Evolutionary conservation across 1,140 invertebrate genomes (phyloP).

Genomic region (Drosophila athabasca): DNA sequence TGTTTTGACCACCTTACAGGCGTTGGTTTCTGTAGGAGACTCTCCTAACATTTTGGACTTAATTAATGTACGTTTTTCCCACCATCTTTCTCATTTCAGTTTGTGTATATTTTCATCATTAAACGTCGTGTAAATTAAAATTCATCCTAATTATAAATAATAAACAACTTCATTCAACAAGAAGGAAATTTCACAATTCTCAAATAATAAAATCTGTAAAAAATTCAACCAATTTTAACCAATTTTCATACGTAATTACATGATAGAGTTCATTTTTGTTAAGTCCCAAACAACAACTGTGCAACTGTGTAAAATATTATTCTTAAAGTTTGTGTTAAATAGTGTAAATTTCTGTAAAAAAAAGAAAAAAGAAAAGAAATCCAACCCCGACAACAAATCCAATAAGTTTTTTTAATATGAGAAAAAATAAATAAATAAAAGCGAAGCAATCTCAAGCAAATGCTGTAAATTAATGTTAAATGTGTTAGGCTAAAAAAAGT

Average conservation of each 20-base stretch:
- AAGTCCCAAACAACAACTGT: slow-evolving; percentile 41
- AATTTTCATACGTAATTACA: slow-evolving; percentile 67
- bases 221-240: slow-evolving; percentile 56
- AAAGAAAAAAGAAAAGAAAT: slow-evolving; percentile 27
- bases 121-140: slow-evolving; percentile 79
- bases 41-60: not conserved
- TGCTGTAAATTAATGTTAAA: slow-evolving; percentile 65
- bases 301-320: slow-evolving; percentile 77
- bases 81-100: slow-evolving; percentile 62
- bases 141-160: slow-evolving; percentile 79
- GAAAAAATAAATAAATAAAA: slow-evolving; percentile 26
- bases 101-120: slow-evolving; percentile 82
- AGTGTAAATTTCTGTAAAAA: slow-evolving; percentile 78
- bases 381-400: slow-evolving; percentile 39
- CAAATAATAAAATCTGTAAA: slow-evolving; percentile 58
- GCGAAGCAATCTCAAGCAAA: slow-evolving; percentile 46
- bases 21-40: not conserved
- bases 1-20: not conserved
- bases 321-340: slow-evolving; percentile 72
- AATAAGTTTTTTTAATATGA: slow-evolving; percentile 59
- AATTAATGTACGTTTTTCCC: not conserved
- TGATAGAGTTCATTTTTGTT: slow-evolving; percentile 49
- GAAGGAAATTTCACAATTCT: slow-evolving; percentile 31
- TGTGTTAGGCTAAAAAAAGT: slow-evolving; percentile 66
- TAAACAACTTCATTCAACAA: slow-evolving; percentile 52